Percentiles rank a stretch among this genome's conserved stretches.
Conservation (phyloP, 2,888 invertebrate species). For the Congeria kusceri region DNA sequence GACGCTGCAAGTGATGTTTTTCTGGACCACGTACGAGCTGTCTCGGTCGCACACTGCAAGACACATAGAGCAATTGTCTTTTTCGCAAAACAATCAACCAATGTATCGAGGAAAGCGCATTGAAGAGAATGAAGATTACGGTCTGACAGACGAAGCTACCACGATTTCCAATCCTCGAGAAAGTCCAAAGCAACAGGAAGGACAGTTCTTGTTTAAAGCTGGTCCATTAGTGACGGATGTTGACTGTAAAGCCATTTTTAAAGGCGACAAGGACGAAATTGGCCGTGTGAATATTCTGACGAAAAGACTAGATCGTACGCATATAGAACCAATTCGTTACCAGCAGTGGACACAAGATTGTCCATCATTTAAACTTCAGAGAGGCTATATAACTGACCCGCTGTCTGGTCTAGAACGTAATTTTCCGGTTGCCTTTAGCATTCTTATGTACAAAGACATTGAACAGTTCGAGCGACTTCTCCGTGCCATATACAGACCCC, state of each 20-base stretch:
- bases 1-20: too few species aligned
- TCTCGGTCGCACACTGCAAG: too few species aligned
- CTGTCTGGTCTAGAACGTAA: conserved; percentile 69
- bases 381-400: conserved; percentile 61
- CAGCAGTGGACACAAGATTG: conserved; percentile 46
- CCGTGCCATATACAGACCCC: conserved; percentile 79
- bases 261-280: conserved; percentile 12
- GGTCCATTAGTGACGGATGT: conserved; percentile 10
- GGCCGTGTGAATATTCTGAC: not conserved
- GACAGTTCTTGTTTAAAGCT: too few species aligned
- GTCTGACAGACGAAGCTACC: too few species aligned
- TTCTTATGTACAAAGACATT: conserved; percentile 76
- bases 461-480: conserved; percentile 78
- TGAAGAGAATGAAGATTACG: too few species aligned
- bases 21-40: too few species aligned
- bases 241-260: not conserved
- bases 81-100: too few species aligned
- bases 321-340: conserved; percentile 18
- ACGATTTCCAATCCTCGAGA: too few species aligned
- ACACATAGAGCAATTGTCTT: too few species aligned
- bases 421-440: conserved; percentile 79
- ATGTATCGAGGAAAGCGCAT: too few species aligned
- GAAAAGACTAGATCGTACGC: not conserved
- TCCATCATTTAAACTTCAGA: conserved; percentile 34
- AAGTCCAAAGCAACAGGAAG: too few species aligned